Conservation (phyloP, 2,797 vertebrate species). For the Myiotriccus ornatus region DNA sequence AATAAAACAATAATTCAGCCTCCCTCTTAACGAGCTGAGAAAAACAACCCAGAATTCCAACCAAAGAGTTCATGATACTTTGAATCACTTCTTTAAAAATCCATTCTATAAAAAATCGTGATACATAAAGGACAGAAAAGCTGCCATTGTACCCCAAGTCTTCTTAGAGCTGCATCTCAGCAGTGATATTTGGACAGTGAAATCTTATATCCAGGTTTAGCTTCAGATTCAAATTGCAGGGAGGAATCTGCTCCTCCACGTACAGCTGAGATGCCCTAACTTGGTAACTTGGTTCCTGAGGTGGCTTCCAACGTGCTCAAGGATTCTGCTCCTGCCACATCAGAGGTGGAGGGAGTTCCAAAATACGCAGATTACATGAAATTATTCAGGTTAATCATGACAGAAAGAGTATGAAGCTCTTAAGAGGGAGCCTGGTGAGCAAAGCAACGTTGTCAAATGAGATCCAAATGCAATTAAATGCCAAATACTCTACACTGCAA, state of each 20-base stretch:
- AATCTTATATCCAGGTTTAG: not conserved
- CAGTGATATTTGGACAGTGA: not conserved
- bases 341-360: not conserved
- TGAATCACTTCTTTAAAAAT: not conserved
- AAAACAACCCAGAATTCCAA: not conserved
- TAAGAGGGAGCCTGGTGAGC: not conserved
- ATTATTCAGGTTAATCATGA: conserved; percentile 15
- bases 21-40: not conserved
- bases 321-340: not conserved
- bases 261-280: not conserved
- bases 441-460: not conserved
- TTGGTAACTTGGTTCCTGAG: not conserved
- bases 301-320: not conserved
- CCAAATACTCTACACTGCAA: not conserved
- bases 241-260: not conserved
- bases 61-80: not conserved
- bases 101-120: not conserved
- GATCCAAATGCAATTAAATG: not conserved
- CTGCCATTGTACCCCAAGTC: not conserved
- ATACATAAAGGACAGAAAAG: not conserved
- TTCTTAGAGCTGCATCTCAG: not conserved
- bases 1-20: not conserved
- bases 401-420: not conserved
- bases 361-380: not conserved
- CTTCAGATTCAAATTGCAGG: not conserved